A percentile compares a stretch with the other conserved stretches of the same genome.
These are phyloP conservation scores for Neodiprion pinetum DNA, from an alignment of 1,140 invertebrate genomes.

Conservation along the genomic window DNA sequence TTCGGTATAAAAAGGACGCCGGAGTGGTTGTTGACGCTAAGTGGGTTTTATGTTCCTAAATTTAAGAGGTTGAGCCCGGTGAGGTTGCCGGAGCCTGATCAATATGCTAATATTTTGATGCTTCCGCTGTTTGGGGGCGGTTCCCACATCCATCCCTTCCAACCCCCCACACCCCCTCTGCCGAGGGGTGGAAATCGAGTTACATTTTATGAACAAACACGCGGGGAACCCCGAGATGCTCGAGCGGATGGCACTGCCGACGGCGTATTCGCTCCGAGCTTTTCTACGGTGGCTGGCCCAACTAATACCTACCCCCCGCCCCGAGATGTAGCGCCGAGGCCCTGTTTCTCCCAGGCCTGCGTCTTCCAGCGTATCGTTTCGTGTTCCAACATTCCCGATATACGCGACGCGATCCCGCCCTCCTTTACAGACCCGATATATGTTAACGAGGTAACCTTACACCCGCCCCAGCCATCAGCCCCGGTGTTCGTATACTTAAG, in stretches of 20 bases:
- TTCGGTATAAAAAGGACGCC: conserved; percentile 7
- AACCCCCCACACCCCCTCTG: not conserved
- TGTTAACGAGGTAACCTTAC: conserved; percentile 2
- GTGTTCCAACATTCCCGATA: not conserved
- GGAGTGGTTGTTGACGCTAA: conserved; percentile 6
- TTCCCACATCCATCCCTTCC: not conserved
- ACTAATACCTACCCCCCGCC: too few species aligned
- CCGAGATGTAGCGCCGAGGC: too few species aligned
- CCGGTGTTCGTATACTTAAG: too few species aligned
- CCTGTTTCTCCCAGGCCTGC: not conserved
- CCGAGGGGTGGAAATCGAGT: not conserved
- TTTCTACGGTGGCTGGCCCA: too few species aligned
- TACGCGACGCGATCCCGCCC: not conserved
- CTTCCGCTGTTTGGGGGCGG: conserved; percentile 1
- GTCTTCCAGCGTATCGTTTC: not conserved
- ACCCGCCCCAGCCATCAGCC: not conserved
- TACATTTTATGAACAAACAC: conserved; percentile 7
- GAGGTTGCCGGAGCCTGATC: not conserved
- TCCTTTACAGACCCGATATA: not conserved
- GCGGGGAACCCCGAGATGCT: not conserved
- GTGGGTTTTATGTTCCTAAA: conserved; percentile 5
- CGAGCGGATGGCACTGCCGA: not conserved
- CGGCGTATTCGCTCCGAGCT: not conserved
- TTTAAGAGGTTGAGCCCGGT: conserved; percentile 1
- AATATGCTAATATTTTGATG: conserved; percentile 8